These are phyloP conservation scores for Coilia nasus DNA, from an alignment of 2,797 vertebrate species.

Conservation along the genomic window DNA sequence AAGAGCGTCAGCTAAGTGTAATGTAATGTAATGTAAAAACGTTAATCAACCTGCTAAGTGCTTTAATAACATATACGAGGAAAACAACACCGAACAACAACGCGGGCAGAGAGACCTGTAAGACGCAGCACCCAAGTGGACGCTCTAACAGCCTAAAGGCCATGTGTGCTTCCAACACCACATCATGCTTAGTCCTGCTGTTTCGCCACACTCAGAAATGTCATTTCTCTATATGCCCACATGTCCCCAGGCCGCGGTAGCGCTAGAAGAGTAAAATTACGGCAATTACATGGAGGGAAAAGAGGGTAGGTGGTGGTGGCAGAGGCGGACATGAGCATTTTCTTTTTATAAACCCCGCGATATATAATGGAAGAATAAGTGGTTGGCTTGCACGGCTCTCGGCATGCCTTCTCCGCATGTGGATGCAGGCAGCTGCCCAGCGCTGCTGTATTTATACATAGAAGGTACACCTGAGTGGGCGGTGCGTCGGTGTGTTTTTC, in stretches of 20 bases:
- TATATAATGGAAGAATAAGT: constrained; percentile 16
- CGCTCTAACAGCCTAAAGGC: background rate
- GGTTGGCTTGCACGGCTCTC: background rate
- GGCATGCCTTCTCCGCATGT: constrained; percentile 16
- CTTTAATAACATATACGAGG: background rate
- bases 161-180: background rate
- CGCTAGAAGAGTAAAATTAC: constrained; percentile 11
- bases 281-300: background rate
- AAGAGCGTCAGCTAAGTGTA: too few species aligned
- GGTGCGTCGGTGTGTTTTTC: constrained; percentile 24
- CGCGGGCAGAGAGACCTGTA: background rate
- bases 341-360: background rate
- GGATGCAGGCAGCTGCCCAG: background rate
- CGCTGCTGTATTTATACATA: background rate
- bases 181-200: background rate
- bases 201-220: background rate
- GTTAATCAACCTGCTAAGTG: background rate
- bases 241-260: background rate
- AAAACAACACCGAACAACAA: background rate
- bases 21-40: too few species aligned
- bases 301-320: background rate
- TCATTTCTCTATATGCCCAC: background rate
- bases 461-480: constrained; percentile 41
- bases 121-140: background rate
- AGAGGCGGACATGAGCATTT: background rate